Conservation (phyloP, 2,113 vertebrate genomes). For the Misgurnus mizolepis region DNA sequence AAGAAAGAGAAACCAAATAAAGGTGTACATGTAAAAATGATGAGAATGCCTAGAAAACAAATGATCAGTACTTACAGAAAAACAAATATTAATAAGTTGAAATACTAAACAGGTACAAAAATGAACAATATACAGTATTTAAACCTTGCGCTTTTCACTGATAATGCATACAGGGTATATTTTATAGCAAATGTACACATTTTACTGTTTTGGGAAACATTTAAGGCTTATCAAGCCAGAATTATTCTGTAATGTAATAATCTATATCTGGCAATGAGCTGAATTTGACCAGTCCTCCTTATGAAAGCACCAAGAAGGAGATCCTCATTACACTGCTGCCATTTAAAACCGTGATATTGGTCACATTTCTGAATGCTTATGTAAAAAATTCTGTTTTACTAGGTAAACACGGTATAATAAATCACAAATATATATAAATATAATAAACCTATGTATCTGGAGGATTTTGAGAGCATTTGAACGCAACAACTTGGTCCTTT, state of each 20-base stretch:
- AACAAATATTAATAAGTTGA: constrained; percentile 77
- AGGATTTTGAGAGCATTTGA: neutral
- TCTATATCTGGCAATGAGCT: constrained; percentile 36
- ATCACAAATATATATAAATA: constrained; percentile 1
- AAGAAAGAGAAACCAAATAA: constrained; percentile 78
- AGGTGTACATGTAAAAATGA: constrained; percentile 88
- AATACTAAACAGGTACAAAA: constrained; percentile 70
- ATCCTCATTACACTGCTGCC: constrained; percentile 3
- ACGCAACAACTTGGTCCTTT: constrained; percentile 25
- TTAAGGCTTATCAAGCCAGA: constrained; percentile 61
- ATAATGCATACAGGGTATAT: constrained; percentile 72
- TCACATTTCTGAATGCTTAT: constrained; percentile 18
- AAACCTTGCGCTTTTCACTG: constrained; percentile 73
- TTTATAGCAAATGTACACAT: constrained; percentile 77
- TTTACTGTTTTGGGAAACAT: constrained; percentile 65
- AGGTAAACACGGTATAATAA: constrained; percentile 20
- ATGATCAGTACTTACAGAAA: constrained; percentile 73
- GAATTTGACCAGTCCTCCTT: constrained; percentile 15
- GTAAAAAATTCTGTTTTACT: constrained; percentile 5
- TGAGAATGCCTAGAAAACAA: constrained; percentile 76
- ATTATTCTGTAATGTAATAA: constrained; percentile 23
- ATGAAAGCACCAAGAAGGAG: constrained; percentile 28
- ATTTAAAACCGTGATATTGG: neutral
- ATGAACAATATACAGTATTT: constrained; percentile 69
- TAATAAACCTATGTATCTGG: neutral